Base-by-base conservation (phyloP, 1,140 invertebrate genomes). In the Rhyzopertha dominica region DNA sequence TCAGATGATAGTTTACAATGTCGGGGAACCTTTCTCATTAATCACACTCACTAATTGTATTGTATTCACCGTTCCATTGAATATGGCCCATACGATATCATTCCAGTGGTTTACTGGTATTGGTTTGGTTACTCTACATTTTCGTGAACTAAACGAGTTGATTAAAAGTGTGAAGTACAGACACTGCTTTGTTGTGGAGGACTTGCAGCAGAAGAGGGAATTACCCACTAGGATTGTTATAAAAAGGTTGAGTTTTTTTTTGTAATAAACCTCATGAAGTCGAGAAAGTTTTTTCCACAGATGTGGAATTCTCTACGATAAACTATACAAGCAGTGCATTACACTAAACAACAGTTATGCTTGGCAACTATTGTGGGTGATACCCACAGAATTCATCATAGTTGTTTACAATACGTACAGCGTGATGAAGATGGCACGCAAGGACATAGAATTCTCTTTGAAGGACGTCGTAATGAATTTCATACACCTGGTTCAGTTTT, bases 301-400 rank as follows among this genome's bases (percentile, higher is more conserved):
- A 13, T 35, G 30, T 39, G 25, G 31, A 3, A 39, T 13, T 9
- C 29, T 46, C 20, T 46, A 46, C 35, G 34, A 46, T 30, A 12
- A 10, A 9, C 23, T 46, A 8, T 39, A 16, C 14, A 39, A 2
- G 8, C 43, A 46, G 9, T 20, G 26, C 19, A 19, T n/a, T 17
- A 16, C 17, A 22, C 26, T 46, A 12, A 38, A 19, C 8, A 25
- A 31, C 7, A 14, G 19, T n/a, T 46, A 38, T 22, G 43, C 31
- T 16, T 17, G 3, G 3, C 31, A 43, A 31, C 17, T 45, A 10
- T 10, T 45, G 13, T 25, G 35, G 13, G 10, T 45, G 13, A 36
- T 31, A 20, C n/a, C 26, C 3, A 28, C 17, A 4, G n/a, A 26
- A 25, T 26, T 43, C 2, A 4, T 31, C 2, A 24, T 44, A 12